A percentile compares a stretch with the other conserved stretches of the same genome.
Evolutionary conservation across 2,113 vertebrate species (phyloP).

Genomic region (Callionymus lyra): DNA sequence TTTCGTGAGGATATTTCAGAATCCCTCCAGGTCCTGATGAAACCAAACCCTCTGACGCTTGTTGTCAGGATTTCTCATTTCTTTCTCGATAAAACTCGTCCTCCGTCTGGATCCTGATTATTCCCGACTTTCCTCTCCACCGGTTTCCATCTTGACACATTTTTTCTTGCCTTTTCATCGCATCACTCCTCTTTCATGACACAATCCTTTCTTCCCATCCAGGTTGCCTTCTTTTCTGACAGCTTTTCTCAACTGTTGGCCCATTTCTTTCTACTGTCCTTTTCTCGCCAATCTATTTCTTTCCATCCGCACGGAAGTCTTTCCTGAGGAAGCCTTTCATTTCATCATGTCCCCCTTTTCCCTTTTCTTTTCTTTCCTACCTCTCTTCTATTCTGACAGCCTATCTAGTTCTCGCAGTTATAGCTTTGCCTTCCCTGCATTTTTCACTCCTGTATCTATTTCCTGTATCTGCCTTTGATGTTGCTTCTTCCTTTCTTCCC

Average conservation of each 20-base stretch:
- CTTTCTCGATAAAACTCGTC: too few relatives aligned
- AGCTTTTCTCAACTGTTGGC: neutral
- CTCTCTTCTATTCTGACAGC: neutral
- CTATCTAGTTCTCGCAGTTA: neutral
- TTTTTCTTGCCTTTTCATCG: conserved; percentile 3
- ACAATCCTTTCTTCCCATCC: too few relatives aligned
- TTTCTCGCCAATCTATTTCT: neutral
- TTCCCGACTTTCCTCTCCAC: too few relatives aligned
- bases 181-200: neutral
- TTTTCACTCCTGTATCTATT: neutral
- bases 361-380: neutral
- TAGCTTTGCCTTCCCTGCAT: neutral
- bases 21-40: too few relatives aligned
- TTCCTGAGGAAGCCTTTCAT: neutral
- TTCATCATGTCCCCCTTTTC: neutral
- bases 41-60: too few relatives aligned
- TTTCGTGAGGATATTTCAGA: too few relatives aligned
- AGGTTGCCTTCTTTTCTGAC: neutral
- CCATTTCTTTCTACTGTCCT: neutral
- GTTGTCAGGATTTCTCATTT: too few relatives aligned
- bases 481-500: neutral
- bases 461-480: neutral
- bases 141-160: too few relatives aligned
- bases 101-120: too few relatives aligned
- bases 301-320: neutral